Evolutionary conservation across 2,888 invertebrate species (phyloP).

Genomic region (Kuschelorhynchus macadamiae): DNA sequence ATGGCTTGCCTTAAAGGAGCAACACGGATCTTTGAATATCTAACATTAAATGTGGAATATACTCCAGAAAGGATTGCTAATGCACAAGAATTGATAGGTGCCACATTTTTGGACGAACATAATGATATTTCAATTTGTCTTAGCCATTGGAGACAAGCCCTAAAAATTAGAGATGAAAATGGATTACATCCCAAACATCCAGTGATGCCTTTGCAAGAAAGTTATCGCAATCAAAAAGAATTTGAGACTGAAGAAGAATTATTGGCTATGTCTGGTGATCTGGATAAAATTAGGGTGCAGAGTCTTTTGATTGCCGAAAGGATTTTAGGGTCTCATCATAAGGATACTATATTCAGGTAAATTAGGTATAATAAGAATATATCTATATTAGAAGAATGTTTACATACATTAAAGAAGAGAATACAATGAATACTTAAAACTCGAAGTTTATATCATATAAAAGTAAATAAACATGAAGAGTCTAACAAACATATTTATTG

Average conservation of each 20-base stretch:
- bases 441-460: no score
- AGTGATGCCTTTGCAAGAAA: constrained; percentile 72
- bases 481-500: no score
- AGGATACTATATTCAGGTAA: constrained; percentile 83
- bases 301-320: constrained; percentile 90
- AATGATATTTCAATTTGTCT: constrained; percentile 82
- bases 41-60: constrained; percentile 77
- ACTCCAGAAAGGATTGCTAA: constrained; percentile 81
- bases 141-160: constrained; percentile 85
- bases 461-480: no score
- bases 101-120: constrained; percentile 90
- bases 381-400: no score
- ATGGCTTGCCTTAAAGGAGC: constrained; percentile 88
- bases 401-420: no score
- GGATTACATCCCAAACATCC: constrained; percentile 70
- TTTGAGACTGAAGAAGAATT: constrained; percentile 82
- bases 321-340: constrained; percentile 87
- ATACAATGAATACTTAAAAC: no score
- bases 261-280: constrained; percentile 80
- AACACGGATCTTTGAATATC: constrained; percentile 78
- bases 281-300: constrained; percentile 89
- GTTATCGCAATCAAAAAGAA: constrained; percentile 80
- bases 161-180: constrained; percentile 72
- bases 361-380: not conserved
- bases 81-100: constrained; percentile 89